Percentiles rank a stretch among this genome's conserved stretches.
Conservation (phyloP, 2,113 vertebrate genomes). For the Sturnus vulgaris region DNA sequence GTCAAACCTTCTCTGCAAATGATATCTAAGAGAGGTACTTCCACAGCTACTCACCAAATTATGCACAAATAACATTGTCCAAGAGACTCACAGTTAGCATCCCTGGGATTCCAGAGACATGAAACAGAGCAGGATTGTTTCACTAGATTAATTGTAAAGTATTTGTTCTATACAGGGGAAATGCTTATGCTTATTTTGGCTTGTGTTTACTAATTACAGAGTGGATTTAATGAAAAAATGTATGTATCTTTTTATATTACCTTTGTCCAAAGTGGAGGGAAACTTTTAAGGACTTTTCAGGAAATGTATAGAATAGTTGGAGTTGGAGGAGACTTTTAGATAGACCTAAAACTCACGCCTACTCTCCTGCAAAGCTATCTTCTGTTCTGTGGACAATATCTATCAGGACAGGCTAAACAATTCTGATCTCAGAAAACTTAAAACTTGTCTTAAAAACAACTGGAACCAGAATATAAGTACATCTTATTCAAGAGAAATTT, state of each 20-base stretch:
- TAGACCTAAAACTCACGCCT: background rate
- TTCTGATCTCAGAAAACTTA: background rate
- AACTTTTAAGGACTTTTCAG: background rate
- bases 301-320: background rate
- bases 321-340: background rate
- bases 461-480: background rate
- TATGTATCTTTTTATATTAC: background rate
- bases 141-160: background rate
- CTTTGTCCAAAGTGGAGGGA: background rate
- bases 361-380: background rate
- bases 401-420: background rate
- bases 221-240: background rate
- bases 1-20: background rate
- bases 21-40: background rate
- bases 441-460: background rate
- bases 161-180: background rate
- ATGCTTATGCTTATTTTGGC: background rate
- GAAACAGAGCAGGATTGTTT: background rate
- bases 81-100: background rate
- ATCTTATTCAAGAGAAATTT: background rate
- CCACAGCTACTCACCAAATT: background rate
- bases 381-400: background rate
- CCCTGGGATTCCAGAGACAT: background rate
- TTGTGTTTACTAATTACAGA: background rate
- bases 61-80: background rate